Evolutionary conservation across 2,888 invertebrate species (phyloP).

Genomic region (Liodrosophila aerea): DNA sequence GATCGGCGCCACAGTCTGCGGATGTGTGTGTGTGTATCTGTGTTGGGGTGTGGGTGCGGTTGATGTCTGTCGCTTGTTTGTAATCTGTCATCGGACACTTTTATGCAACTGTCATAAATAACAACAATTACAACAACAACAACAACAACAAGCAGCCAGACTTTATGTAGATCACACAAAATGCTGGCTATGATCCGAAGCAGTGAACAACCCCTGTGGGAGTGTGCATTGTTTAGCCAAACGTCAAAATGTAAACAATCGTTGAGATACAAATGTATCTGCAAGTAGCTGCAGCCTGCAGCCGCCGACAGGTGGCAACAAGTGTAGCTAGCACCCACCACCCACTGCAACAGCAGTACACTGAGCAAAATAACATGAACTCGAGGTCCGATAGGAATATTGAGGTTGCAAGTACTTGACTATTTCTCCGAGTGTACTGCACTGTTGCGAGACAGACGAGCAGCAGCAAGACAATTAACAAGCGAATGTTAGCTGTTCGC

Average conservation of each 20-base stretch:
- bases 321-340: neutral
- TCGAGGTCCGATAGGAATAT: too few species aligned
- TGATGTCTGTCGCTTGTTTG: constrained; percentile 46
- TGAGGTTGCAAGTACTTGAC: too few species aligned
- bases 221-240: neutral
- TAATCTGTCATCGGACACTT: constrained; percentile 69
- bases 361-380: too few species aligned
- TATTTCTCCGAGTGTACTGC: too few species aligned
- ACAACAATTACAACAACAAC: constrained; percentile 11
- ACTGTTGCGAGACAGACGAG: too few species aligned
- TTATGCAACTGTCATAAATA: constrained; percentile 46
- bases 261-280: neutral
- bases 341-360: too few species aligned
- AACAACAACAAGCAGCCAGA: too few species aligned
- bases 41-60: constrained; percentile 29
- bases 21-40: too few species aligned
- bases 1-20: too few species aligned
- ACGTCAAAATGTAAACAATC: neutral
- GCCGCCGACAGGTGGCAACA: neutral
- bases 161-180: too few species aligned
- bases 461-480: too few species aligned
- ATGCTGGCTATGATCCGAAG: constrained; percentile 1
- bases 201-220: neutral
- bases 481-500: too few species aligned
- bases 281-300: neutral